Conservation (phyloP, 1,140 invertebrate genomes). For the Brachionus rubens region DNA sequence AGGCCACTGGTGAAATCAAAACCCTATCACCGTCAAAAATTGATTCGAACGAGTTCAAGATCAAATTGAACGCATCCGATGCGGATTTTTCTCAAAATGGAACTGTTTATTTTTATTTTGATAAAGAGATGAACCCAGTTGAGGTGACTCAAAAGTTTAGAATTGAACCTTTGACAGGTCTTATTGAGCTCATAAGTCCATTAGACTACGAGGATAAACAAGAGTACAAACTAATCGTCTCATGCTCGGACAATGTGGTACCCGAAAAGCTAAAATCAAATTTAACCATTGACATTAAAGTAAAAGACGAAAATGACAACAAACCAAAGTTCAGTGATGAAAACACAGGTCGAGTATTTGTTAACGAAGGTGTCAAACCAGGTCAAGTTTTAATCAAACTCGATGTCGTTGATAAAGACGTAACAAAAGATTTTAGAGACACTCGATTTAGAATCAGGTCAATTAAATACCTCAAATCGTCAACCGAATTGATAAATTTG, state of each 20-base stretch:
- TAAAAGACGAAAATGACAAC: constrained; percentile 36
- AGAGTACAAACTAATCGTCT: constrained; percentile 1
- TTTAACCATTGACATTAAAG: constrained; percentile 3
- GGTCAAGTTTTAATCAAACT: constrained; percentile 5
- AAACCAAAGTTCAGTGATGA: neutral
- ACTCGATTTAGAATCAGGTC: neutral
- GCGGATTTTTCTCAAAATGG: constrained; percentile 10
- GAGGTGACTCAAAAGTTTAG: constrained; percentile 14
- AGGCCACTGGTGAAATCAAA: constrained; percentile 9
- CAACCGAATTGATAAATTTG: neutral
- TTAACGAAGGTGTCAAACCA: neutral
- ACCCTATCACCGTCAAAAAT: neutral
- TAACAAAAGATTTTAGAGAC: neutral
- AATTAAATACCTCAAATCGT: constrained; percentile 1
- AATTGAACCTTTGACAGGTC: constrained; percentile 37
- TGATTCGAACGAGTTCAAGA: constrained; percentile 15
- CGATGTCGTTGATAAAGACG: neutral
- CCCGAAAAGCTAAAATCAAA: constrained; percentile 4
- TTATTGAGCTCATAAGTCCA: neutral
- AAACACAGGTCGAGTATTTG: neutral
- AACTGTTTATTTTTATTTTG: constrained; percentile 40
- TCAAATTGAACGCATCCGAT: constrained; percentile 2
- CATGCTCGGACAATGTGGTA: constrained; percentile 31
- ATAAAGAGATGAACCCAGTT: neutral
- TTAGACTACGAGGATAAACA: constrained; percentile 31